A percentile compares a stretch with the other conserved stretches of the same genome.
Conservation (phyloP, 1,140 invertebrate genomes). For the Bombus picipes region DNA sequence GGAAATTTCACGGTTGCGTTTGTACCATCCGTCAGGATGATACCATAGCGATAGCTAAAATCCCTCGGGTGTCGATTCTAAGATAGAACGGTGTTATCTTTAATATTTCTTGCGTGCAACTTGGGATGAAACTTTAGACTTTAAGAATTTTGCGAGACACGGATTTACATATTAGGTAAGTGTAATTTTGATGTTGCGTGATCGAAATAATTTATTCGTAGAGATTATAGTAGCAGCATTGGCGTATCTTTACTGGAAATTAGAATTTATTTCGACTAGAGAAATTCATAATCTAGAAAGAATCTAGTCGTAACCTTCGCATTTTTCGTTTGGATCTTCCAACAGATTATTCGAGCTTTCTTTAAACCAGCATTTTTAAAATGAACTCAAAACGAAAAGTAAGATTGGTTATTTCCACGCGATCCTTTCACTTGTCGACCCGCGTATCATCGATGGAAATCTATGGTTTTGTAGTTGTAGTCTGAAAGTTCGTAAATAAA, state of each 20-base stretch:
- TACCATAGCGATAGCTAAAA: neutral
- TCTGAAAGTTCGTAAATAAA: conserved; percentile 52
- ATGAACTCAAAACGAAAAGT: no score
- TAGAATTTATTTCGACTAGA: neutral
- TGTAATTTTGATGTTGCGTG: neutral
- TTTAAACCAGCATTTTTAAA: neutral
- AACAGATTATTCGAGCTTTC: neutral
- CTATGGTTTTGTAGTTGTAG: neutral
- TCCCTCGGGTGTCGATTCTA: neutral
- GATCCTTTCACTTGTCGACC: neutral
- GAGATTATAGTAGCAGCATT: neutral
- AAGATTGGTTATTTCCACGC: no score
- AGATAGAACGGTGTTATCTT: neutral
- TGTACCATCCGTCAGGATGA: neutral
- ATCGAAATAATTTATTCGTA: neutral
- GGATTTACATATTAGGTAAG: conserved; percentile 1
- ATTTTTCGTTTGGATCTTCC: neutral
- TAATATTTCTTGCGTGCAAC: neutral
- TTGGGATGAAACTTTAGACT: neutral
- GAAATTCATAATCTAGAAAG: neutral
- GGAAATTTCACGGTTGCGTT: conserved; percentile 13
- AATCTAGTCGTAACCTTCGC: neutral
- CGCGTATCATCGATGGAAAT: neutral
- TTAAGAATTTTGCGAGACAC: neutral
- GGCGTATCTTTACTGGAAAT: neutral